phyloP scores from a whole-genome alignment of 2,888 invertebrate species.

The Ligdia adustata region DNA sequence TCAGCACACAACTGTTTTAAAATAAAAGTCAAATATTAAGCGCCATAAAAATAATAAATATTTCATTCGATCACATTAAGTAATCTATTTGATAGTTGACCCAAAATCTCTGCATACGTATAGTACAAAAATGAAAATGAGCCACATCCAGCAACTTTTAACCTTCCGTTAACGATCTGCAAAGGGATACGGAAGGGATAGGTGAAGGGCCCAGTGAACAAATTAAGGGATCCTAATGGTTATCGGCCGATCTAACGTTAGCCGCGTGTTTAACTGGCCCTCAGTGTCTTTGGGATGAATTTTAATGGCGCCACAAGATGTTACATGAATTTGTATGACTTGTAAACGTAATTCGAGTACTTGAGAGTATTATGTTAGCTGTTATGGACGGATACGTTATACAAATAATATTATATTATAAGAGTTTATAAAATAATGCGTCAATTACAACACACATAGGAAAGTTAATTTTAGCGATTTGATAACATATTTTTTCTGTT shows the following conservation, averaged over 20 bases:
- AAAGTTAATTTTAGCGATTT: no score
- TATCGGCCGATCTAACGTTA: constrained; percentile 73
- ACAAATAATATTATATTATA: no score
- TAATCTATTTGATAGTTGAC: no score
- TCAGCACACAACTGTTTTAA: no score
- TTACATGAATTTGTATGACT: constrained; percentile 27
- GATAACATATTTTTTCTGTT: no score
- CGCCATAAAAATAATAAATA: no score
- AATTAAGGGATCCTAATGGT: constrained; percentile 83
- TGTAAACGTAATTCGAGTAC: not conserved
- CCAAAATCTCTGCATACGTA: not conserved
- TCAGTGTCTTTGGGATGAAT: constrained; percentile 73
- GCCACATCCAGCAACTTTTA: constrained; percentile 52
- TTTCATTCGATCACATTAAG: no score
- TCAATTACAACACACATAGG: no score
- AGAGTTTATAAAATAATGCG: no score
- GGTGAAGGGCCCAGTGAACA: constrained; percentile 77
- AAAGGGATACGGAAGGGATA: constrained; percentile 81
- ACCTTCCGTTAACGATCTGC: constrained; percentile 69
- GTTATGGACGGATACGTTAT: no score
- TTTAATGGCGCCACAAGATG: constrained; percentile 62
- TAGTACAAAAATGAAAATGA: not conserved
- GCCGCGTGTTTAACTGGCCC: constrained; percentile 67
- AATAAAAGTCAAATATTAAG: no score
- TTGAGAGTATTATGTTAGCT: constrained; percentile 4